These are phyloP conservation scores for Drosophila carrolli DNA, from an alignment of 1,140 invertebrate genomes.

Conservation along the genomic window DNA sequence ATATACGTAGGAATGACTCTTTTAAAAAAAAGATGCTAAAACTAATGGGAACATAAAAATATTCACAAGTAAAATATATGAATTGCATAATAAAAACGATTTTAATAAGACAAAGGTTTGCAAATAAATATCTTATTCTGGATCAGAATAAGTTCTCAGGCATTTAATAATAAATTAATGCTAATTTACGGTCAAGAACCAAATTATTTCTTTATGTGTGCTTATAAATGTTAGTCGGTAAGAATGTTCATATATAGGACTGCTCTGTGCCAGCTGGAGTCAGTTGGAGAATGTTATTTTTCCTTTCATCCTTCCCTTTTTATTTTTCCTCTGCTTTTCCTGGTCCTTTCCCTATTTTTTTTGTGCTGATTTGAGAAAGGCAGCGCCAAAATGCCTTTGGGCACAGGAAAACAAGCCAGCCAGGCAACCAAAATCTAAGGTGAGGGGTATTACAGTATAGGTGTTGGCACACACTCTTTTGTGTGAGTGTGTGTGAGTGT, in stretches of 20 bases:
- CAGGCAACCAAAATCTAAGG: slow-evolving; percentile 57
- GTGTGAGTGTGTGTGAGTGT: slow-evolving; percentile 49
- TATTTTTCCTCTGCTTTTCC: slow-evolving; percentile 17
- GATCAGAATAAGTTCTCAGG: too few relatives aligned
- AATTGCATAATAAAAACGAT: too few relatives aligned
- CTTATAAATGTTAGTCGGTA: slow-evolving; percentile 10
- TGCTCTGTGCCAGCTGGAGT: slow-evolving; percentile 30
- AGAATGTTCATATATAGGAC: slow-evolving; percentile 29
- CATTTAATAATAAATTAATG: too few relatives aligned
- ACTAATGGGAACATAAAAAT: too few relatives aligned
- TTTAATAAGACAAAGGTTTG: too few relatives aligned
- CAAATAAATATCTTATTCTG: too few relatives aligned
- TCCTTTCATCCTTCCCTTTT: slow-evolving; percentile 37
- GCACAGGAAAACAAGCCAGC: slow-evolving; percentile 65
- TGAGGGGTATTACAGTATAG: slow-evolving; percentile 4
- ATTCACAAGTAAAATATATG: too few relatives aligned
- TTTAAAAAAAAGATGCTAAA: too few relatives aligned
- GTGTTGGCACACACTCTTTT: slow-evolving; percentile 33
- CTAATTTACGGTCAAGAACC: neutral
- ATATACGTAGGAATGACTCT: too few relatives aligned
- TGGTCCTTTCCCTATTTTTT: slow-evolving; percentile 12
- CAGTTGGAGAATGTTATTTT: slow-evolving; percentile 51
- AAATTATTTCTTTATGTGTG: neutral
- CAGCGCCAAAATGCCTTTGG: slow-evolving; percentile 69
- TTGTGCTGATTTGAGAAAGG: slow-evolving; percentile 57